Conservation (phyloP, 2,797 vertebrate genomes). For the Esox masquinongy region DNA sequence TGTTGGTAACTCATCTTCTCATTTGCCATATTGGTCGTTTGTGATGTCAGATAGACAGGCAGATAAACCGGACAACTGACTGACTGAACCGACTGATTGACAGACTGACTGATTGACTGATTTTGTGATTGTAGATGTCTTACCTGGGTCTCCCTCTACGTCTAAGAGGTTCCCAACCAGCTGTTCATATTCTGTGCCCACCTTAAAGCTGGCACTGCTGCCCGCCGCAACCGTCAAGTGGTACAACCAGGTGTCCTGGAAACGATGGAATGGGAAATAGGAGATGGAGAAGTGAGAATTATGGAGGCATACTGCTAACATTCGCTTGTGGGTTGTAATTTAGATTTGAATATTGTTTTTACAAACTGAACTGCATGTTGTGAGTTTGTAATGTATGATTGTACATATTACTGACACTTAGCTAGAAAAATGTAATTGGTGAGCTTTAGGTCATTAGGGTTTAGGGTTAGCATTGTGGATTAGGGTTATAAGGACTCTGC, state of each 20-base stretch:
- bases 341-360: too few species aligned
- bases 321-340: neutral
- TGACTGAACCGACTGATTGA: neutral
- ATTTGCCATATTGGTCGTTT: neutral
- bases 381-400: neutral
- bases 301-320: neutral
- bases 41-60: neutral
- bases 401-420: neutral
- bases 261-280: neutral
- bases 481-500: constrained; percentile 55
- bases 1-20: neutral
- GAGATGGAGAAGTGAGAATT: neutral
- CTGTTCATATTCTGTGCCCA: constrained; percentile 89
- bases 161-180: constrained; percentile 89
- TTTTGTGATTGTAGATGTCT: constrained; percentile 42
- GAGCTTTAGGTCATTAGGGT: too few species aligned
- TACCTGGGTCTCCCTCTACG: constrained; percentile 86
- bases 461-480: neutral
- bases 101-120: neutral
- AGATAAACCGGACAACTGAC: neutral
- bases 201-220: constrained; percentile 80
- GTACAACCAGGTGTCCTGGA: constrained; percentile 93
- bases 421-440: neutral
- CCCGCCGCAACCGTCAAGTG: constrained; percentile 89
- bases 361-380: too few species aligned